Evolutionary conservation across 2,797 vertebrate species (phyloP).

Genomic region (Nothura maculosa): DNA sequence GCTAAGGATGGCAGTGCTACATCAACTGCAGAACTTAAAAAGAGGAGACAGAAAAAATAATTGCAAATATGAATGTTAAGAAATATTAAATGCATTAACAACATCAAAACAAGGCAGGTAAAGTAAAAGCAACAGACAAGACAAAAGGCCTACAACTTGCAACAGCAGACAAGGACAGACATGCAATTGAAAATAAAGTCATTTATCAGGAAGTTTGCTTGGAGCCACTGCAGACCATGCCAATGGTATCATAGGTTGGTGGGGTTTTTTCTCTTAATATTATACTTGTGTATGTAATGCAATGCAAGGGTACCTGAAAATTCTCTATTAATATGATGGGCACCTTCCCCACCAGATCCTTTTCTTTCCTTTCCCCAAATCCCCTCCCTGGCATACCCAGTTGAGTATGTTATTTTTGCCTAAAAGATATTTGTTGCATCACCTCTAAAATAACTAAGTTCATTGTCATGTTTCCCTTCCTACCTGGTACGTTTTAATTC

Average conservation of each 20-base stretch:
- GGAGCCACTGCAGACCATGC: neutral
- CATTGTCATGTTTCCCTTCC: neutral
- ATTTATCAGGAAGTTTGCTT: neutral
- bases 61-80: neutral
- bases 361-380: too few species aligned
- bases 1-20: neutral
- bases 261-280: neutral
- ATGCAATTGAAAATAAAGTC: neutral
- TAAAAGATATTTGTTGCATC: neutral
- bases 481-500: neutral
- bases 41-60: neutral
- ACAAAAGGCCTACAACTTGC: rapidly evolving
- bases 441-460: neutral
- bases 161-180: neutral
- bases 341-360: too few species aligned
- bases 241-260: neutral
- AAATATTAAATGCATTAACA: neutral
- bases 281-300: neutral
- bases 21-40: neutral
- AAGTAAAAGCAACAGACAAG: neutral
- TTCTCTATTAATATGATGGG: neutral
- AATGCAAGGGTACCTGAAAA: neutral
- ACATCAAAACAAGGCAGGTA: neutral
- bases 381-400: too few species aligned
- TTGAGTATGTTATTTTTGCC: neutral